Evolutionary conservation across 2,113 vertebrate species (phyloP).

Genomic region (Galbula dea): DNA sequence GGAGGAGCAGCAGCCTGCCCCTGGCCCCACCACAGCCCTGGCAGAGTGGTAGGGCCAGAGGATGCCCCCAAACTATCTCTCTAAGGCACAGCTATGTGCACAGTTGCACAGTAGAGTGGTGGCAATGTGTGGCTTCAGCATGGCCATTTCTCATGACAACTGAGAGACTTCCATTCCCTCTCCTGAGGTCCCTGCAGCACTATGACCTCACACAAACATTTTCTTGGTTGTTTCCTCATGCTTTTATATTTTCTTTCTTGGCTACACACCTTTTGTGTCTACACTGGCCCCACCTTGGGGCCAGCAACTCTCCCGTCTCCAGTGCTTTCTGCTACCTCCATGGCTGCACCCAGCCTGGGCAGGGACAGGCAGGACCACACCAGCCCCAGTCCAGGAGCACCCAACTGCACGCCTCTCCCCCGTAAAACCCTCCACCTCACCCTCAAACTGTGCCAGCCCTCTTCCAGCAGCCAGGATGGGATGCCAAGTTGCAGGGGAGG

Average conservation of each 20-base stretch:
- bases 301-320: neutral
- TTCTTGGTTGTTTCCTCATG: neutral
- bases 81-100: neutral
- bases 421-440: neutral
- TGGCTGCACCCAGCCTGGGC: neutral
- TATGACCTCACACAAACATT: neutral
- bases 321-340: neutral
- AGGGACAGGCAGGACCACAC: neutral
- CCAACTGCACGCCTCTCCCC: rapidly evolving
- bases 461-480: neutral
- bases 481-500: neutral
- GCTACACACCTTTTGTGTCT: neutral
- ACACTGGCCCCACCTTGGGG: neutral
- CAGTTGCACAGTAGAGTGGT: rapidly evolving
- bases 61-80: neutral
- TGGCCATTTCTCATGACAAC: neutral
- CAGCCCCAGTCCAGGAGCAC: neutral
- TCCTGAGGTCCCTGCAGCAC: neutral
- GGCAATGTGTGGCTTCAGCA: neutral
- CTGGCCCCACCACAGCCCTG: neutral
- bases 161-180: neutral
- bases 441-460: neutral
- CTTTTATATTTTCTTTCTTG: neutral
- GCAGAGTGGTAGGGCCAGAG: neutral
- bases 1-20: neutral